Base-by-base conservation (phyloP, 1,140 invertebrate species). In the Drosophila funebris region DNA sequence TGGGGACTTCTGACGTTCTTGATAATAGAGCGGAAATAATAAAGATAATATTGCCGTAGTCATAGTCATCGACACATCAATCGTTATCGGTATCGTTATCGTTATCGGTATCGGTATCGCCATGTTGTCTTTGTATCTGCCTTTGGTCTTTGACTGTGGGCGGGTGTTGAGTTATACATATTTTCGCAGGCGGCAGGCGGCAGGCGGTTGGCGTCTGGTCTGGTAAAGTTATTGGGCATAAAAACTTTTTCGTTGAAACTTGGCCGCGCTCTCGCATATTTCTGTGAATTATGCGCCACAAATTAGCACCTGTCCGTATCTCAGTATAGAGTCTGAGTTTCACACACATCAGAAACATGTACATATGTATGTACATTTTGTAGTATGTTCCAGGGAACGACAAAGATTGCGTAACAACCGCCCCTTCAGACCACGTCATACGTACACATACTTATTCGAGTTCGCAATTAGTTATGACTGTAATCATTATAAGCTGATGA, bases 241-340 rank as follows among this genome's bases (percentile, higher is more conserved):
- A 85, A 85, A 61, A 46, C 57, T 54, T 74, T 44, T 67, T 69
- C 52, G 53, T 61, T 81, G 69, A 78, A 81, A 81, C 43, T 67
- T 39, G 50, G 57, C 50, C 76, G 76, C 44, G 64, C 73, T 81
- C 73, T 87, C 78, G 78, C 83, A 88, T 75, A 88, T 70, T 73
- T 72, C 82, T 88, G 82, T 87, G 75, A 87, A 88, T 88, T 87
- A 87, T 87, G 82, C 62, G 75, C 75, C 64, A 71, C 75, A 87
- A 87, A 87, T 87, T 87, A 87, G 83, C 82, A 87, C 82, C 74
- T 87, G 67, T 41, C 73, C 39, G 60, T 22, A 9, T 22, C 8
- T 18, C 46, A 56, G 48, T 60, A 64, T 58, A 44, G 69, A 54
- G 43, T 36, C 54, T 43, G 54, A 60, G 39, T 60, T 41, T 22